Evolutionary conservation across 2,888 invertebrate genomes (phyloP).

Genomic region (Ctenicera cuprea): DNA sequence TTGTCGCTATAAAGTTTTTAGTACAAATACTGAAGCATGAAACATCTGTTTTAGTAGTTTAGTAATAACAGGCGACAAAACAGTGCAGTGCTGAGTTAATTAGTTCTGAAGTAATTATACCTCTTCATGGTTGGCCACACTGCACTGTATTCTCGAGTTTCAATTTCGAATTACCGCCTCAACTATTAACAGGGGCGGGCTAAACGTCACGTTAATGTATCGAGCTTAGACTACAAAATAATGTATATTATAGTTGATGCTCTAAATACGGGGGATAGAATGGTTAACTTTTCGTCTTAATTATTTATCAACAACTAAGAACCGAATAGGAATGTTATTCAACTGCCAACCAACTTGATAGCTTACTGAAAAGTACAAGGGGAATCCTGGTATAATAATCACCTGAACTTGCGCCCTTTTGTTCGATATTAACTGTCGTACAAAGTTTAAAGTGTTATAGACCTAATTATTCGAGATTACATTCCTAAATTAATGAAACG

Average conservation of each 20-base stretch:
- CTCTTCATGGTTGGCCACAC: conserved; percentile 67
- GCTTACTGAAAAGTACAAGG: not conserved
- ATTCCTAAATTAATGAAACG: conserved; percentile 57
- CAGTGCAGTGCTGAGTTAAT: conserved; percentile 65
- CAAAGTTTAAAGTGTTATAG: conserved; percentile 47
- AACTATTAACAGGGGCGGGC: conserved; percentile 51
- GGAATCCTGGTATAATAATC: conserved; percentile 4
- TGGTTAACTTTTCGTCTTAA: not conserved
- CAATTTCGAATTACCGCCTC: conserved; percentile 63
- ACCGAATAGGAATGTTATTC: not conserved
- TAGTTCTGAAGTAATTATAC: conserved; percentile 69
- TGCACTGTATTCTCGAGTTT: conserved; percentile 65
- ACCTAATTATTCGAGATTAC: conserved; percentile 55
- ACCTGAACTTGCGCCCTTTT: conserved; percentile 38
- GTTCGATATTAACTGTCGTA: conserved; percentile 45
- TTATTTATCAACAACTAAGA: not conserved
- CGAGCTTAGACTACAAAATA: conserved; percentile 32
- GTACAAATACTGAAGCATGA: conserved; percentile 49
- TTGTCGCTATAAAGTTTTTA: conserved; percentile 32
- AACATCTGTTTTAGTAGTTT: conserved; percentile 59
- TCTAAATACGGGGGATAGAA: not conserved
- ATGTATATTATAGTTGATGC: conserved; percentile 1
- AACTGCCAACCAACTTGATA: not conserved
- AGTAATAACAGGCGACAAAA: conserved; percentile 61
- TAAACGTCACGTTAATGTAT: conserved; percentile 50